Base-by-base conservation (phyloP, 2,797 vertebrate genomes). In the Tragopan temminckii region DNA sequence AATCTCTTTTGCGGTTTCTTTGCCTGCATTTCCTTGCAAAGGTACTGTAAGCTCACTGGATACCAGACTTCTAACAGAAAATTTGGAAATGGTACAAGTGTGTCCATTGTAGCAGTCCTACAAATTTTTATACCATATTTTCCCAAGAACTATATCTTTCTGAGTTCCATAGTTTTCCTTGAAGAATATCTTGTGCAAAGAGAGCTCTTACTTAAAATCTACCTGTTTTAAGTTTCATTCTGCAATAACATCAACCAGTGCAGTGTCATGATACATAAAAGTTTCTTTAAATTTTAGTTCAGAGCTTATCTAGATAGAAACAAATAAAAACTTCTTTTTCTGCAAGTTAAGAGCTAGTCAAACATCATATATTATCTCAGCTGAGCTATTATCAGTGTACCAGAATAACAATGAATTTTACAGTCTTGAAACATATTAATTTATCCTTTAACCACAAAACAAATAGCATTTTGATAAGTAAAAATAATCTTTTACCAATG, bases 261-360 rank as follows among this genome's bases (percentile, higher is more conserved):
- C 1, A 20, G 59, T 72, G 70, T 33, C 13, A 76, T 25, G 85
- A 70, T 27, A 33, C 83, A 70, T 27, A 31, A 80, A 46, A 20
- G 36, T 90, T 93, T 70, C 62, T 75, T 63, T 75, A 80, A 84
- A 78, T 64, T 45, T 77, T 75, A 90, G 82, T 38, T 66, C 52
- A 75, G 24, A 90, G 38, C 3, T 46, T 74, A 31, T 72, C 61
- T 70, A 68, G 35, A 74, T 21, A 79, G 10, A 61, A 55, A 58
- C 5, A 58, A 83, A 85, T 35, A 85, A 52, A 5, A 31, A 40
- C 16, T 57, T 57, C 29, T 59, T 77, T 67, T 40, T 31, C 40
- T 88, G n/a, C 8, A 85, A 43, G 86, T 59, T 80, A 53, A 72
- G 13, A 58, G 29, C 84, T 36, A 67, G 67, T 58, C 63, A 21